A percentile compares a stretch with the other conserved stretches of the same genome.
Conservation (phyloP, 1,140 invertebrate genomes). For the Cepaea nemoralis region DNA sequence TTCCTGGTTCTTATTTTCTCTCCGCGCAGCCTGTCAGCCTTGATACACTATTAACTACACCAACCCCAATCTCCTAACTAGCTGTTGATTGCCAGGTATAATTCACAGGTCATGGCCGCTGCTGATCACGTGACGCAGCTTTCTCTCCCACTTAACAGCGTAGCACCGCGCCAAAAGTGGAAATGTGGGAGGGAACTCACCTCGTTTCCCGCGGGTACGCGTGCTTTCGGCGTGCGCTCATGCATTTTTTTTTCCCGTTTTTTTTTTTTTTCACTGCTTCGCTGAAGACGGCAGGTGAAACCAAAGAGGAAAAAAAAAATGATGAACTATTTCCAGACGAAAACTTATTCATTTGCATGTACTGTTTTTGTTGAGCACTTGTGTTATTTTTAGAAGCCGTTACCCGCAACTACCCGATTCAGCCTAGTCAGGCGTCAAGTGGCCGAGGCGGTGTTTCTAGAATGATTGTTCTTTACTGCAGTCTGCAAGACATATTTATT, state of each 20-base stretch:
- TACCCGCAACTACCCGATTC: no score
- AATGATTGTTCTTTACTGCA: no score
- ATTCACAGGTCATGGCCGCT: neutral
- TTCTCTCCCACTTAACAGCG: neutral
- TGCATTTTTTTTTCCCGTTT: neutral
- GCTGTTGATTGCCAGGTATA: conserved; percentile 2
- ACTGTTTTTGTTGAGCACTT: neutral
- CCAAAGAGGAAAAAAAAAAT: no score
- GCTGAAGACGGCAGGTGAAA: no score
- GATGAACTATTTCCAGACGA: neutral
- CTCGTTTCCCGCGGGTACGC: neutral
- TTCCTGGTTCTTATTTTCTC: neutral
- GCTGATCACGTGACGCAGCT: neutral
- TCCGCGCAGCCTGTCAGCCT: no score
- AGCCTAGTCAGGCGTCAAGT: no score
- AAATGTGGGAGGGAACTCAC: neutral
- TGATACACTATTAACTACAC: neutral
- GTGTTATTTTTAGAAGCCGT: neutral
- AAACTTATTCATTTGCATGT: neutral
- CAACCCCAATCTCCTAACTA: neutral
- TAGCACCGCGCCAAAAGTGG: neutral
- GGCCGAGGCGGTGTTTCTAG: no score
- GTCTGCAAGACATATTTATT: no score
- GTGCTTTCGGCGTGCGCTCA: neutral
- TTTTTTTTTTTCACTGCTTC: neutral